phyloP scores from a whole-genome alignment of 2,113 vertebrate species.

The Malurus alboscapulatus region DNA sequence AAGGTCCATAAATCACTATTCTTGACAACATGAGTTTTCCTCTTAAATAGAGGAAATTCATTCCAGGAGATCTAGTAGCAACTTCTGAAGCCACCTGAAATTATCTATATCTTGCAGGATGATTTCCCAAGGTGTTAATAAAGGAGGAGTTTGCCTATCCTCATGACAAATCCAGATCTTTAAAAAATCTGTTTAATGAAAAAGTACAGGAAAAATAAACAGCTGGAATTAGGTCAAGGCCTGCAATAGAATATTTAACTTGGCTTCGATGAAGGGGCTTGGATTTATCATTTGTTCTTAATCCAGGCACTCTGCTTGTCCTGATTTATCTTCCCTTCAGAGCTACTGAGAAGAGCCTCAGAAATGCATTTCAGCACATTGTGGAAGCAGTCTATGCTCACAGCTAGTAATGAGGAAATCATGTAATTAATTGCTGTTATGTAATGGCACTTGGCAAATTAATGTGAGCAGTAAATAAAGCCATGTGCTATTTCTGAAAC shows the following conservation, averaged over 20 bases:
- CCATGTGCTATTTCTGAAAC: background rate
- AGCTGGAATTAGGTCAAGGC: conserved; percentile 4
- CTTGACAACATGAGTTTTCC: background rate
- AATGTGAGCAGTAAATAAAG: background rate
- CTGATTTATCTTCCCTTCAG: conserved; percentile 18
- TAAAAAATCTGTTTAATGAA: background rate
- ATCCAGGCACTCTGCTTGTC: conserved; percentile 15
- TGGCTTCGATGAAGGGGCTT: background rate
- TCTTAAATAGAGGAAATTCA: background rate
- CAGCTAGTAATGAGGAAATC: conserved; percentile 42
- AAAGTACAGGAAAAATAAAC: background rate
- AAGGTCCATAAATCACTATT: background rate
- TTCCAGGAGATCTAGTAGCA: background rate
- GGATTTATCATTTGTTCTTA: conserved; percentile 22
- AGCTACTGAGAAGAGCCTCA: background rate
- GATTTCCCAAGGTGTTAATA: background rate
- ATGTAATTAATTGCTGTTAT: conserved; percentile 45
- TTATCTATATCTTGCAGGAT: background rate
- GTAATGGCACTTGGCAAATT: conserved; percentile 47
- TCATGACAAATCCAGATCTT: background rate
- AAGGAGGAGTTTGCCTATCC: background rate
- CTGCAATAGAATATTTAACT: conserved; percentile 6
- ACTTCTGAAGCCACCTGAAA: background rate
- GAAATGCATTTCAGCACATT: conserved; percentile 12
- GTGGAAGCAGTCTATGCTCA: background rate